Evolutionary conservation across 2,113 vertebrate genomes (phyloP).

Genomic region (Ceyx cyanopectus): DNA sequence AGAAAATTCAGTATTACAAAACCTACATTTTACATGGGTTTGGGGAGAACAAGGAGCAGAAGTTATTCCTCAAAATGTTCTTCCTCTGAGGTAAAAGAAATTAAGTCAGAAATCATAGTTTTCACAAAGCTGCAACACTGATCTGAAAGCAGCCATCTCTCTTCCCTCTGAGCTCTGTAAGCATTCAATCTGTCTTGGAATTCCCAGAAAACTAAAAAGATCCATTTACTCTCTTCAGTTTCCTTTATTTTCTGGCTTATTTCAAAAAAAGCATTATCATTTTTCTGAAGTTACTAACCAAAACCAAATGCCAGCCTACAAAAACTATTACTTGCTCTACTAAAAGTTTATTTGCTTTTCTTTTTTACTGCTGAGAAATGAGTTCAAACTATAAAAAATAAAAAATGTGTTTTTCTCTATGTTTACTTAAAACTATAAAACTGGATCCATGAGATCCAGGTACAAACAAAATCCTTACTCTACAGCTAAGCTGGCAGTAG

Average conservation of each 20-base stretch:
- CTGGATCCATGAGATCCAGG: neutral
- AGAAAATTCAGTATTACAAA: slow-evolving; percentile 14
- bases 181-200: neutral
- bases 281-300: slow-evolving; percentile 25
- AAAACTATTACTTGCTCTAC: neutral
- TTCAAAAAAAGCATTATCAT: slow-evolving; percentile 25
- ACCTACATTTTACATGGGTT: slow-evolving; percentile 5
- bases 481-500: neutral
- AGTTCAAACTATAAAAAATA: slow-evolving; percentile 37
- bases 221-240: slow-evolving; percentile 25
- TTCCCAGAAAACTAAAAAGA: slow-evolving; percentile 49
- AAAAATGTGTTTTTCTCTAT: slow-evolving; percentile 16
- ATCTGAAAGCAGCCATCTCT: slow-evolving; percentile 50
- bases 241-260: slow-evolving; percentile 2
- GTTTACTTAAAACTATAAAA: slow-evolving; percentile 42
- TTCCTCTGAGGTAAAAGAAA: neutral
- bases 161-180: slow-evolving; percentile 37
- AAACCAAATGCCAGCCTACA: slow-evolving; percentile 14
- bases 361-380: slow-evolving; percentile 19
- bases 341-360: neutral
- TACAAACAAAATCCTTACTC: neutral
- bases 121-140: neutral
- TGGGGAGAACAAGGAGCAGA: neutral
- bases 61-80: neutral
- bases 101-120: neutral